These are phyloP conservation scores for Austrofundulus limnaeus DNA, from an alignment of 2,113 vertebrate species.

Conservation along the genomic window DNA sequence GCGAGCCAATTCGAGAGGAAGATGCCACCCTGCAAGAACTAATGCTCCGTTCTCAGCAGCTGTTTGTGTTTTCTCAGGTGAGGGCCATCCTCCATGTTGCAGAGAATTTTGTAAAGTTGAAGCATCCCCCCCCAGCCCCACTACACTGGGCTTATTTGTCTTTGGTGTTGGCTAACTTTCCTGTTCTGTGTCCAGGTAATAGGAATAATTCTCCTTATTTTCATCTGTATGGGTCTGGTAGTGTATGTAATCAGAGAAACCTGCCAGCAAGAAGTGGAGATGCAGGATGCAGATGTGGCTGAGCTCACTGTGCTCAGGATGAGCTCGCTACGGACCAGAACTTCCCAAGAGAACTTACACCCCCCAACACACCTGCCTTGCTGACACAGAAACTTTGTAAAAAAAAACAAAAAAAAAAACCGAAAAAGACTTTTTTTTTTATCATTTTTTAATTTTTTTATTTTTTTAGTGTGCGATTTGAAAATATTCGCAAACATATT, in stretches of 20 bases:
- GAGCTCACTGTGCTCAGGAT: slow-evolving; percentile 75
- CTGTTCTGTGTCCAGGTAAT: slow-evolving; percentile 69
- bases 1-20: slow-evolving; percentile 73
- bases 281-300: slow-evolving; percentile 71
- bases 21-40: slow-evolving; percentile 69
- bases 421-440: slow-evolving; percentile 15
- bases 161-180: slow-evolving; percentile 26
- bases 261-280: slow-evolving; percentile 71
- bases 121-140: too few relatives aligned
- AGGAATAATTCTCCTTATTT: slow-evolving; percentile 77
- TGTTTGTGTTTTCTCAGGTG: slow-evolving; percentile 79
- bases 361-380: slow-evolving; percentile 31
- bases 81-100: slow-evolving; percentile 35
- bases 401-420: slow-evolving; percentile 40
- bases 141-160: neutral
- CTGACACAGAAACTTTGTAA: slow-evolving; percentile 49
- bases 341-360: slow-evolving; percentile 59
- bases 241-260: slow-evolving; percentile 78
- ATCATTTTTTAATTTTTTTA: too few relatives aligned
- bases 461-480: slow-evolving; percentile 8
- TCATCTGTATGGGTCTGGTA: slow-evolving; percentile 79
- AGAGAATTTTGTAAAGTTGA: neutral
- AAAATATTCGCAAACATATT: slow-evolving; percentile 5
- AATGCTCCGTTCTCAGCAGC: slow-evolving; percentile 76
- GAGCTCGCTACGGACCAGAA: slow-evolving; percentile 69